Evolutionary conservation across 2,888 invertebrate genomes (phyloP).

Genomic region (Himalopsyche japonica): DNA sequence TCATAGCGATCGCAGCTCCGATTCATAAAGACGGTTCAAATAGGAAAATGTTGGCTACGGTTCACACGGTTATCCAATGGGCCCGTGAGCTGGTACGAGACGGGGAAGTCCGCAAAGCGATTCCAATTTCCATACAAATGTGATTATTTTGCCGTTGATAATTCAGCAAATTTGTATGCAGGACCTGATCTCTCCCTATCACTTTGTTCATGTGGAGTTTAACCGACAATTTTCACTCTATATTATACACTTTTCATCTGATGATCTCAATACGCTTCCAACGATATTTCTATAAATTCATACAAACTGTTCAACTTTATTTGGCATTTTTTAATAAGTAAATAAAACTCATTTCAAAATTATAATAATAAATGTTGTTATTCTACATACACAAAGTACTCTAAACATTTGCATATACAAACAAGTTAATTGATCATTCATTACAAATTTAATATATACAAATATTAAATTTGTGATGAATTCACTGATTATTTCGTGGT

Average conservation of each 20-base stretch:
- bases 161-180: conserved; percentile 24
- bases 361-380: too few relatives aligned
- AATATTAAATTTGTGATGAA: too few relatives aligned
- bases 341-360: too few relatives aligned
- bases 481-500: too few relatives aligned
- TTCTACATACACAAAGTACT: too few relatives aligned
- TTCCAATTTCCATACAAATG: conserved; percentile 27
- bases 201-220: background rate
- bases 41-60: background rate
- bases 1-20: background rate
- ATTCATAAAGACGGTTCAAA: background rate
- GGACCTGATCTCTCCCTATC: background rate
- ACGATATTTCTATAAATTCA: too few relatives aligned
- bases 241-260: background rate
- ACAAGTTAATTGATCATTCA: too few relatives aligned
- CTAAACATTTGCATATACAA: too few relatives aligned
- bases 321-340: too few relatives aligned
- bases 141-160: conserved; percentile 24
- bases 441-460: too few relatives aligned
- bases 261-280: too few relatives aligned
- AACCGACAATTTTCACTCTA: background rate
- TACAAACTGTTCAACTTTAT: too few relatives aligned
- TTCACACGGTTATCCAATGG: background rate
- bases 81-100: background rate
- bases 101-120: background rate